Evolutionary conservation across 2,113 vertebrate species (phyloP).

Genomic region (Festucalex cinctus): DNA sequence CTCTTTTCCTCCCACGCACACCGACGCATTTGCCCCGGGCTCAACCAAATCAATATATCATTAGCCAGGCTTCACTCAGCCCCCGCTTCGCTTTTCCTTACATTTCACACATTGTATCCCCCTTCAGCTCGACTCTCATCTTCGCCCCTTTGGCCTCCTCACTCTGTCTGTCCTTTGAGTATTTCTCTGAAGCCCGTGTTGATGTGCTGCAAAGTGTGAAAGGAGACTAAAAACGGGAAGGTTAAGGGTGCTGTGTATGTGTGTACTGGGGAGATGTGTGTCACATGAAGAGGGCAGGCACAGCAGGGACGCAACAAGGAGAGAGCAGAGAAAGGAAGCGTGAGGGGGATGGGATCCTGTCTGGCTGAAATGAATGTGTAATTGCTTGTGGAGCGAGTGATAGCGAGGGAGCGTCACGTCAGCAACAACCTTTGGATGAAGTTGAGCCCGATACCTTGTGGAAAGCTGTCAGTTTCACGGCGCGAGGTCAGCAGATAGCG

Average conservation of each 20-base stretch:
- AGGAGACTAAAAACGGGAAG: constrained; percentile 19
- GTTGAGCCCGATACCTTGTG: constrained; percentile 17
- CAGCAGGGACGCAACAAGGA: constrained; percentile 18
- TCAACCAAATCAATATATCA: constrained; percentile 68
- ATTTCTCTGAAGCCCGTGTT: constrained; percentile 19
- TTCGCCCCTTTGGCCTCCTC: constrained; percentile 31
- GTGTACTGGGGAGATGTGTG: constrained; percentile 18
- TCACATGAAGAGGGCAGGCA: constrained; percentile 1
- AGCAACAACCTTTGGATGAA: constrained; percentile 24
- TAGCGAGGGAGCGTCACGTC: constrained; percentile 29
- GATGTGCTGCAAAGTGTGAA: constrained; percentile 17
- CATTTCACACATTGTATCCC: constrained; percentile 49
- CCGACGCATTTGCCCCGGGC: constrained; percentile 52
- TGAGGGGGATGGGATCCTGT: constrained; percentile 50
- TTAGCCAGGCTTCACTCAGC: constrained; percentile 52
- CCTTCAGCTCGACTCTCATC: constrained; percentile 31
- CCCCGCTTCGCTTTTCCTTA: constrained; percentile 28
- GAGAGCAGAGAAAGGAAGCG: constrained; percentile 12
- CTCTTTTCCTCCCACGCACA: constrained; percentile 52
- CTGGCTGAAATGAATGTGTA: constrained; percentile 64
- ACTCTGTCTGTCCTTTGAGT: constrained; percentile 34
- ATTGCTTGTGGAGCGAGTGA: constrained; percentile 60
- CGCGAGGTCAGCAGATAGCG: constrained; percentile 18
- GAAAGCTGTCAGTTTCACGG: constrained; percentile 32
- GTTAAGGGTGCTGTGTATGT: constrained; percentile 22